Conservation (phyloP, 2,797 vertebrate species). For the Gymnothorax javanicus region DNA sequence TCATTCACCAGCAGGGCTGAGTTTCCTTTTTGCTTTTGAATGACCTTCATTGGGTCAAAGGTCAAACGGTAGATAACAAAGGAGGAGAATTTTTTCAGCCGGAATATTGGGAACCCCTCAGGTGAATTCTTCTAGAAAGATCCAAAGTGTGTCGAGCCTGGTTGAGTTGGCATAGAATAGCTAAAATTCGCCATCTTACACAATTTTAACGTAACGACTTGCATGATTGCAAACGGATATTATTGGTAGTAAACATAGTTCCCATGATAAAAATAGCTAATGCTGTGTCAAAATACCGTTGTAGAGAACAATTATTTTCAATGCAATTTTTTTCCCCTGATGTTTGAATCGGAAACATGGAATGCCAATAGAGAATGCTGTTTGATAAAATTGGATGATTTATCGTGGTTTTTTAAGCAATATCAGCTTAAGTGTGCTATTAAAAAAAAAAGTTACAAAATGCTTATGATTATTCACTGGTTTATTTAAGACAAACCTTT, state of each 20-base stretch:
- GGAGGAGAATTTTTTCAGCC: neutral
- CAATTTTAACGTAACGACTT: neutral
- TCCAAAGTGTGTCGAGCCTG: neutral
- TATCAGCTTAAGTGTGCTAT: neutral
- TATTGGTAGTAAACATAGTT: neutral
- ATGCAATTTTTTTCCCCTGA: neutral
- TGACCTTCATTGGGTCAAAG: neutral
- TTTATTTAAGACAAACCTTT: neutral
- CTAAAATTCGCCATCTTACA: neutral
- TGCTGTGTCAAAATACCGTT: neutral
- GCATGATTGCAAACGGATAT: neutral
- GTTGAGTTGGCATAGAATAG: neutral
- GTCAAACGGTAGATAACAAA: neutral
- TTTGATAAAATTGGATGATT: slow-evolving; percentile 1
- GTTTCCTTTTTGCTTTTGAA: neutral
- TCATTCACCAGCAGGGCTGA: neutral
- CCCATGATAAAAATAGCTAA: neutral
- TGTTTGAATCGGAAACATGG: neutral
- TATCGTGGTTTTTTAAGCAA: neutral
- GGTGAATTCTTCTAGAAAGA: neutral
- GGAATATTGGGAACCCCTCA: neutral
- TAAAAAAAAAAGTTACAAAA: neutral
- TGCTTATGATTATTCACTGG: neutral
- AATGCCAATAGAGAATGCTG: neutral
- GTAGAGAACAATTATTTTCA: neutral